These are phyloP conservation scores for Nowickia ferox DNA, from an alignment of 2,888 invertebrate species.

Conservation along the genomic window DNA sequence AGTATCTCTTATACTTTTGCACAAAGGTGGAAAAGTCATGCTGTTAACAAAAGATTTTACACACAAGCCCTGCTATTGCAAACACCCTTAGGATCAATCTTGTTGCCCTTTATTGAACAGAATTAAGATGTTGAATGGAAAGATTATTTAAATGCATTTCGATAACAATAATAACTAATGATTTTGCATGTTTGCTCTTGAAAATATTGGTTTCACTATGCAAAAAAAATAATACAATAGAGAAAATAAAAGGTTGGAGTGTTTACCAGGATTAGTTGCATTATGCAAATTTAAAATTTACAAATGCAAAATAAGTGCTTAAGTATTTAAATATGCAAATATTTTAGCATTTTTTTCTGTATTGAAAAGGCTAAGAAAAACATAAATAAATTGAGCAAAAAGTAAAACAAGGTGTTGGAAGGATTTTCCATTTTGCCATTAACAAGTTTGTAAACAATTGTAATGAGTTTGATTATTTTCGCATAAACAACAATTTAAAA, in stretches of 20 bases:
- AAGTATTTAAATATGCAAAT: conserved; percentile 68
- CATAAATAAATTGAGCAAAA: conserved; percentile 37
- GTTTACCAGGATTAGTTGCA: conserved; percentile 53
- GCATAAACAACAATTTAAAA: conserved; percentile 40
- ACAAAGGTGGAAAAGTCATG: conserved; percentile 45
- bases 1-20: not conserved
- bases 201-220: conserved; percentile 11
- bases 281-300: conserved; percentile 70
- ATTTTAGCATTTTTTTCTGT: too few relatives aligned
- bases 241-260: not conserved
- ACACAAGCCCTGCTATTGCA: not conserved
- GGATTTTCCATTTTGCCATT: not conserved
- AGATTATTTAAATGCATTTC: not conserved
- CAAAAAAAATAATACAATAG: conserved; percentile 1
- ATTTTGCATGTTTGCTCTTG: conserved; percentile 34
- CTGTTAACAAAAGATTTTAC: conserved; percentile 47
- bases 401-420: not conserved
- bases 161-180: conserved; percentile 46
- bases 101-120: not conserved
- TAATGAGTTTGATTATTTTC: conserved; percentile 53
- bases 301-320: conserved; percentile 50
- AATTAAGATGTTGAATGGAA: conserved; percentile 35
- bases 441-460: conserved; percentile 62
- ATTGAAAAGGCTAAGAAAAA: not conserved
- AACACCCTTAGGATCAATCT: conserved; percentile 2